phyloP scores from a whole-genome alignment of 2,888 invertebrate species.

The Celastrina argiolus region DNA sequence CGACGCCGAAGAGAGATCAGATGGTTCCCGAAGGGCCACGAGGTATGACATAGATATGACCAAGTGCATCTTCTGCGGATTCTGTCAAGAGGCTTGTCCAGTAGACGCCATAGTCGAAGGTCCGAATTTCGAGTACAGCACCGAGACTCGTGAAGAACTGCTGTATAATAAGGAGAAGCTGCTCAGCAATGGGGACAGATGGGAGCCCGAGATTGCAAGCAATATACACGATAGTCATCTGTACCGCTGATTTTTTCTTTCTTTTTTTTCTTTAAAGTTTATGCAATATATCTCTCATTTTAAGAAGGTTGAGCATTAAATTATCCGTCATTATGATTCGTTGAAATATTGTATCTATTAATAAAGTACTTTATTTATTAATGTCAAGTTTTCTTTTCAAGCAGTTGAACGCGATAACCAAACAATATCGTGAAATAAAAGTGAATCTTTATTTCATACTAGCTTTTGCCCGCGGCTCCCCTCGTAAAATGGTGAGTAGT shows the following conservation, averaged over 20 bases:
- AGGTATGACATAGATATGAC: constrained; percentile 98
- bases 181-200: constrained; percentile 96
- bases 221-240: constrained; percentile 82
- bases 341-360: background rate
- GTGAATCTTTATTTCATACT: too few relatives aligned
- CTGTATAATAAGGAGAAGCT: constrained; percentile 99
- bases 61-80: constrained; percentile 99
- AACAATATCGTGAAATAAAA: too few relatives aligned
- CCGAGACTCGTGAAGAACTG: constrained; percentile 98
- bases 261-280: too few relatives aligned
- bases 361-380: too few relatives aligned
- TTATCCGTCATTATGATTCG: too few relatives aligned
- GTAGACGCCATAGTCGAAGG: constrained; percentile 99
- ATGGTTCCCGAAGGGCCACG: constrained; percentile 96
- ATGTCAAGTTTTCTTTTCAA: too few relatives aligned
- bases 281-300: too few relatives aligned
- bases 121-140: constrained; percentile 98
- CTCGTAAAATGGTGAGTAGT: too few relatives aligned
- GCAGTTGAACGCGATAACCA: too few relatives aligned
- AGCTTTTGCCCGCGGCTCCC: too few relatives aligned
- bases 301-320: too few relatives aligned
- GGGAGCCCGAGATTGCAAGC: constrained; percentile 98
- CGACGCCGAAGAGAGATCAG: constrained; percentile 96
- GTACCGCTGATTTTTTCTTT: constrained; percentile 47
- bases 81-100: constrained; percentile 98